A percentile compares a stretch with the other conserved stretches of the same genome.
These are phyloP conservation scores for Pygoscelis antarcticus DNA, from an alignment of 2,113 vertebrate genomes.

Conservation along the genomic window DNA sequence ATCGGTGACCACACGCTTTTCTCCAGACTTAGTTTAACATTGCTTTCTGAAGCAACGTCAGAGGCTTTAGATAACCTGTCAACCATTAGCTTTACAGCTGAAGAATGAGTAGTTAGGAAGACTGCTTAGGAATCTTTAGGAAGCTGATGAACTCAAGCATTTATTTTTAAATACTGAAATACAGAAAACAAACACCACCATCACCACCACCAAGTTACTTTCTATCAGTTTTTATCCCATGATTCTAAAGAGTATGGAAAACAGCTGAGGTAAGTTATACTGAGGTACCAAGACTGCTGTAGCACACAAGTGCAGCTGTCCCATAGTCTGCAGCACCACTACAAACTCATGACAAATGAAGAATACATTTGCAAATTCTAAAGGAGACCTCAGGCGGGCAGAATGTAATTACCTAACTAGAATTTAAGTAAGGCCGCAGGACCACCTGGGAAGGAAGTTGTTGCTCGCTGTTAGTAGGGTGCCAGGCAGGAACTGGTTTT, in stretches of 20 bases:
- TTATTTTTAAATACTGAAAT: neutral
- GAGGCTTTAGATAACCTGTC: neutral
- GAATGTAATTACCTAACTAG: neutral
- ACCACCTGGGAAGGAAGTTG: neutral
- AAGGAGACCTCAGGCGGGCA: neutral
- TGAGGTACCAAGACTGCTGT: neutral
- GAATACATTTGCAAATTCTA: neutral
- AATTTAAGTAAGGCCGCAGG: neutral
- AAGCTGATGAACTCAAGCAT: neutral
- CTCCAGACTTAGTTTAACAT: neutral
- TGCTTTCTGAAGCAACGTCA: neutral
- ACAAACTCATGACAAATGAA: neutral
- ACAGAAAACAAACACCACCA: neutral
- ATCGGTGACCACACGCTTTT: neutral
- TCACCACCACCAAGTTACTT: neutral
- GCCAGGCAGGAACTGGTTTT: neutral
- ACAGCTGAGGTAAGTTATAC: neutral
- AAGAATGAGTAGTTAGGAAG: neutral
- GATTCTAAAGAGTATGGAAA: neutral
- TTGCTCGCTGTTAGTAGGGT: neutral
- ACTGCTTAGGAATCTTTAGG: neutral
- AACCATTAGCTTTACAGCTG: neutral
- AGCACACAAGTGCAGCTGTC: neutral
- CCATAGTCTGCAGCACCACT: neutral
- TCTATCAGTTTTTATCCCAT: neutral